phyloP scores from a whole-genome alignment of 2,113 vertebrate genomes.

The Ophiodon elongatus region DNA sequence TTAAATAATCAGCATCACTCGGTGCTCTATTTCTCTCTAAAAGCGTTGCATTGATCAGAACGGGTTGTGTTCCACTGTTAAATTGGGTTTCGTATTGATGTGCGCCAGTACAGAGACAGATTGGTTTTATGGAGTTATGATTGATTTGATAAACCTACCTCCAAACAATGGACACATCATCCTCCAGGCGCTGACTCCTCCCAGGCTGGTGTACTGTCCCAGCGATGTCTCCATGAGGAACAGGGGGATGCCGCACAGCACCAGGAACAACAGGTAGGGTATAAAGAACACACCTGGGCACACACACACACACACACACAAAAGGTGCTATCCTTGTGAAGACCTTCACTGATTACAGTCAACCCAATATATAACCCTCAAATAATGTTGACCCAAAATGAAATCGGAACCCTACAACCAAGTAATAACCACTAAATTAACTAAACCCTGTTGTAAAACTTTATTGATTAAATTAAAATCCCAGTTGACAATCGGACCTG shows the following conservation, averaged over 20 bases:
- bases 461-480: not conserved
- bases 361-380: not conserved
- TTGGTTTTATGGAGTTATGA: no score
- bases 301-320: slow-evolving; percentile 16
- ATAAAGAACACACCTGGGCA: slow-evolving; percentile 82
- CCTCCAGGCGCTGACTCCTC: slow-evolving; percentile 83
- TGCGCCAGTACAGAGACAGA: not conserved
- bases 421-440: not conserved
- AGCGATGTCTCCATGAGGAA: slow-evolving; percentile 85
- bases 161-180: slow-evolving; percentile 81
- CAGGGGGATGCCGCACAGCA: slow-evolving; percentile 81
- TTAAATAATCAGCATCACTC: not conserved
- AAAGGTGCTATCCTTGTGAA: not conserved
- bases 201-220: slow-evolving; percentile 83
- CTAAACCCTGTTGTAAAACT: not conserved
- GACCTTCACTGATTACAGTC: not conserved
- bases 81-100: not conserved
- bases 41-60: not conserved
- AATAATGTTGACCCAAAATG: not conserved
- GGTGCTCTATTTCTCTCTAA: not conserved
- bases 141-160: slow-evolving; percentile 61
- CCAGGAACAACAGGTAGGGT: slow-evolving; percentile 84
- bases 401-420: not conserved
- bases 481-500: not conserved
- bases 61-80: not conserved